Evolutionary conservation across 2,888 invertebrate species (phyloP).

Genomic region (Acleris cristana): DNA sequence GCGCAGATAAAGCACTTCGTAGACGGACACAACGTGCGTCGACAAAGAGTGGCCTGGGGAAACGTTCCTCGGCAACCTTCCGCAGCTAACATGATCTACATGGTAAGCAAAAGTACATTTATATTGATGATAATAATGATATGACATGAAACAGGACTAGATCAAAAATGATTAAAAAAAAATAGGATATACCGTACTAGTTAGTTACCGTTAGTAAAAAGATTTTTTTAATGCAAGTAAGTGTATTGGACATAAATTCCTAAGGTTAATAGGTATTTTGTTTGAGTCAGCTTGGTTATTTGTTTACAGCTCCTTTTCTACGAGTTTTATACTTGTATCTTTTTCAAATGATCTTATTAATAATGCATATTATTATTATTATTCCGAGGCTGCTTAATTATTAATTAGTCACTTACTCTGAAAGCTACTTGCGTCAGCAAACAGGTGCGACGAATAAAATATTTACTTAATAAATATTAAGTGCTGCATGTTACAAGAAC

Average conservation of each 20-base stretch:
- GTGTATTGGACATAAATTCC: no score
- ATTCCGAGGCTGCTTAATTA: neutral
- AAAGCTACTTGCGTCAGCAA: slow-evolving; percentile 8
- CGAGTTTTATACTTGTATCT: no score
- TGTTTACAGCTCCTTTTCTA: no score
- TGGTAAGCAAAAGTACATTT: slow-evolving; percentile 38
- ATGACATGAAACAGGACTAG: neutral
- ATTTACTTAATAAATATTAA: neutral
- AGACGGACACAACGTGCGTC: slow-evolving; percentile 47
- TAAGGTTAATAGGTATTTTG: no score
- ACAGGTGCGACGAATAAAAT: slow-evolving; percentile 3
- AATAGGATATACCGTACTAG: no score
- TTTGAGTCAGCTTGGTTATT: no score
- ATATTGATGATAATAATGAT: neutral
- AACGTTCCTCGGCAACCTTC: slow-evolving; percentile 45
- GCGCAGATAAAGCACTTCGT: slow-evolving; percentile 47
- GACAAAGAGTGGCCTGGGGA: slow-evolving; percentile 45
- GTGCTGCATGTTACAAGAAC: no score
- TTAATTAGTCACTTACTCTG: neutral
- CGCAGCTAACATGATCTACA: slow-evolving; percentile 46
- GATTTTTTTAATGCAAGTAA: no score
- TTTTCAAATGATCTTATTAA: neutral
- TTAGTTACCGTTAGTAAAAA: no score
- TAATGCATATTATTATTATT: neutral
- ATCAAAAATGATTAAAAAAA: neutral